These are phyloP conservation scores for Vanessa cardui DNA, from an alignment of 2,888 invertebrate genomes.

Conservation along the genomic window DNA sequence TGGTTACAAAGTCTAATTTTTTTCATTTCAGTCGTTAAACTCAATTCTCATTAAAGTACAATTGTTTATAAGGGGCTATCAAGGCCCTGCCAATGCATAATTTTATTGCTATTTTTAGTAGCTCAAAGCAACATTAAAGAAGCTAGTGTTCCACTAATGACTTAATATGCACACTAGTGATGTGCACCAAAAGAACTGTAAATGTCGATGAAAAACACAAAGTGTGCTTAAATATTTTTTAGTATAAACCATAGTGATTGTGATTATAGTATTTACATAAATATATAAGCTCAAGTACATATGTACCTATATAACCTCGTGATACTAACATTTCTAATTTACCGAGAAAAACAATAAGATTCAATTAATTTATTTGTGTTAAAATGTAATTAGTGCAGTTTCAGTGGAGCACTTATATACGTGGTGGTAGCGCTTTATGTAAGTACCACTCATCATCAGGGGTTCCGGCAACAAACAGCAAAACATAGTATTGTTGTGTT, in stretches of 20 bases:
- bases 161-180: conserved; percentile 38
- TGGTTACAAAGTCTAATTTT: conserved; percentile 25
- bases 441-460: too few species aligned
- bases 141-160: conserved; percentile 42
- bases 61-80: conserved; percentile 30
- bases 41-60: conserved; percentile 20
- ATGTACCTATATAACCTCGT: too few species aligned
- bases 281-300: too few species aligned
- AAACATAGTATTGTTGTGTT: too few species aligned
- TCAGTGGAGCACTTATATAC: too few species aligned
- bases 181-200: conserved; percentile 1
- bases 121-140: conserved; percentile 41
- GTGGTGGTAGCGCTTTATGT: too few species aligned
- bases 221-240: not conserved
- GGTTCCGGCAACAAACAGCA: too few species aligned
- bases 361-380: too few species aligned
- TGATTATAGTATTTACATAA: too few species aligned
- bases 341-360: too few species aligned
- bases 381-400: too few species aligned
- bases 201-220: not conserved
- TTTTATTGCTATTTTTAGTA: conserved; percentile 45
- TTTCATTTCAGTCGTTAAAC: conserved; percentile 22
- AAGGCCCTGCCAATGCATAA: conserved; percentile 34
- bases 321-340: too few species aligned
- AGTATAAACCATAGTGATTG: not conserved